Evolutionary conservation across 2,113 vertebrate species (phyloP).

Genomic region (Rhinichthys klamathensis): DNA sequence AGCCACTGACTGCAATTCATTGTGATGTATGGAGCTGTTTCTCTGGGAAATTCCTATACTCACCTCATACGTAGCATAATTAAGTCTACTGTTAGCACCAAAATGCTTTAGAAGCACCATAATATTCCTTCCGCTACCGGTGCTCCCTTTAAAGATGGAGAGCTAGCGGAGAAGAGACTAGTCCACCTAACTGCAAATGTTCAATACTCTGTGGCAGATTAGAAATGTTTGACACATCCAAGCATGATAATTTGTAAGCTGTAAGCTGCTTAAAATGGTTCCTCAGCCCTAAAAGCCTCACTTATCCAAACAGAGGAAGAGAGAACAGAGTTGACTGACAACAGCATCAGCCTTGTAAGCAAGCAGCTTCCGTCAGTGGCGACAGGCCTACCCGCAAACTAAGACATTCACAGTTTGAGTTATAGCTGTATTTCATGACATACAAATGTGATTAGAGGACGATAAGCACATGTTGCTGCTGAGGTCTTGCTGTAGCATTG

Average conservation of each 20-base stretch:
- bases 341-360: constrained; percentile 60
- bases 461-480: constrained; percentile 66
- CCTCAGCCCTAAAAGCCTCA: constrained; percentile 70
- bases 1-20: neutral
- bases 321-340: constrained; percentile 26
- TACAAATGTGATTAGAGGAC: constrained; percentile 67
- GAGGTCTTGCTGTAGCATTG: constrained; percentile 57
- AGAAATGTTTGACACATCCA: constrained; percentile 77
- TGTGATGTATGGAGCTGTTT: neutral
- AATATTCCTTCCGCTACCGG: neutral
- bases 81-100: neutral
- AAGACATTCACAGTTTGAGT: constrained; percentile 64
- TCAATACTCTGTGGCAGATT: constrained; percentile 68
- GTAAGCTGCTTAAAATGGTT: constrained; percentile 78
- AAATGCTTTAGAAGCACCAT: neutral
- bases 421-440: constrained; percentile 64
- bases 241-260: constrained; percentile 76
- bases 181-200: constrained; percentile 53
- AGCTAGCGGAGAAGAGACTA: neutral
- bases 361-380: constrained; percentile 44
- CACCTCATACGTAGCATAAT: neutral
- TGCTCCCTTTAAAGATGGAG: neutral
- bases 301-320: constrained; percentile 62
- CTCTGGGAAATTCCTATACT: neutral
- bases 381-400: constrained; percentile 58